These are phyloP conservation scores for Diaprepes abbreviatus DNA, from an alignment of 2,888 invertebrate species.

Conservation along the genomic window DNA sequence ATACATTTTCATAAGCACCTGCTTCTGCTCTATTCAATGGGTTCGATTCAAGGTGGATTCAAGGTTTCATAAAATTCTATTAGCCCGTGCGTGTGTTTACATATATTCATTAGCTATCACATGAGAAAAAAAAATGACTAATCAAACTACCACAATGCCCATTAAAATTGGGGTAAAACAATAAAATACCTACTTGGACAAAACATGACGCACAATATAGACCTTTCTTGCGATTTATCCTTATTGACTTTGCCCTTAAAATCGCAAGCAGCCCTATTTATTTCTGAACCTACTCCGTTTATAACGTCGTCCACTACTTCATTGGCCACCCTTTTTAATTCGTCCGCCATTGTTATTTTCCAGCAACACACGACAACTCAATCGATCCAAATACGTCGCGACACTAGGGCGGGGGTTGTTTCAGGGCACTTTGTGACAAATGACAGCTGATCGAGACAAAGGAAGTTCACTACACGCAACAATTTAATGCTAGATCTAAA, in stretches of 20 bases:
- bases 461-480: conserved; percentile 13
- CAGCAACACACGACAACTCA: background rate
- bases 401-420: conserved; percentile 24
- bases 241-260: conserved; percentile 18
- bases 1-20: background rate
- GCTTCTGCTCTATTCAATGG: background rate
- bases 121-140: conserved; percentile 1
- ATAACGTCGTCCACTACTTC: conserved; percentile 64
- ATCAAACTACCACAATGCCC: conserved; percentile 12
- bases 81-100: background rate
- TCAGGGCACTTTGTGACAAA: conserved; percentile 11
- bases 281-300: conserved; percentile 61
- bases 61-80: background rate
- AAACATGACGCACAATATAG: conserved; percentile 69
- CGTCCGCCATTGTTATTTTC: conserved; percentile 55
- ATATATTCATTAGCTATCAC: background rate
- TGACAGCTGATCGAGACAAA: conserved; percentile 14
- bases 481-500: background rate
- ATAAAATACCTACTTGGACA: conserved; percentile 68
- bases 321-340: conserved; percentile 60
- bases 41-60: conserved; percentile 15
- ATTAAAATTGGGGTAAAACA: conserved; percentile 8
- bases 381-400: conserved; percentile 26
- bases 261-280: conserved; percentile 53
- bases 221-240: conserved; percentile 57